Evolutionary conservation across 2,888 invertebrate species (phyloP).

Genomic region (Lampropteryx suffumata): DNA sequence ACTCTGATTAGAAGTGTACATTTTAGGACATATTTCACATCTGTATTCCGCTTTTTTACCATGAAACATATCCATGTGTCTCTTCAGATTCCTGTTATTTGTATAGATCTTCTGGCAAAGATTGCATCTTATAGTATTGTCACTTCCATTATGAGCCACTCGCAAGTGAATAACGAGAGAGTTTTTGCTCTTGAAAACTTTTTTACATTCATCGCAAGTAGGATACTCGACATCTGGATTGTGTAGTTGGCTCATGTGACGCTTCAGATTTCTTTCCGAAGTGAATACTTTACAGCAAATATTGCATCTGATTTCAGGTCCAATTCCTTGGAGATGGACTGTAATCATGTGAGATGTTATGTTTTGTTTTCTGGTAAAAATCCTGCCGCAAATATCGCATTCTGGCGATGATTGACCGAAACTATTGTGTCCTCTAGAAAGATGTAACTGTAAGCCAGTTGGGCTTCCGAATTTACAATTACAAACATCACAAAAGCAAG

Average conservation of each 20-base stretch:
- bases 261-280: constrained; percentile 57
- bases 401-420: constrained; percentile 58
- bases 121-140: constrained; percentile 49
- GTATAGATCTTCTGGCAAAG: constrained; percentile 60
- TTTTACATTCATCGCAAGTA: constrained; percentile 59
- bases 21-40: constrained; percentile 64
- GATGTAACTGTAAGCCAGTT: constrained; percentile 54
- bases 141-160: constrained; percentile 40
- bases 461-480: constrained; percentile 58
- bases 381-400: constrained; percentile 66
- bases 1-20: constrained; percentile 64
- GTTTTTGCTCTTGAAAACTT: constrained; percentile 56
- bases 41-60: constrained; percentile 53
- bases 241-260: constrained; percentile 60
- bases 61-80: constrained; percentile 63
- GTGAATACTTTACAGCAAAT: constrained; percentile 59
- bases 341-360: constrained; percentile 68
- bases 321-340: constrained; percentile 55
- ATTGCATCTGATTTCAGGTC: constrained; percentile 49
- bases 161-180: constrained; percentile 58
- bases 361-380: constrained; percentile 69
- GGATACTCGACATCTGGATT: constrained; percentile 56
- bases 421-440: constrained; percentile 59
- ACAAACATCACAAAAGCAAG: constrained; percentile 60
- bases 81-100: constrained; percentile 57